Conservation (phyloP, 2,113 vertebrate genomes). For the Megaceryle torquata region DNA sequence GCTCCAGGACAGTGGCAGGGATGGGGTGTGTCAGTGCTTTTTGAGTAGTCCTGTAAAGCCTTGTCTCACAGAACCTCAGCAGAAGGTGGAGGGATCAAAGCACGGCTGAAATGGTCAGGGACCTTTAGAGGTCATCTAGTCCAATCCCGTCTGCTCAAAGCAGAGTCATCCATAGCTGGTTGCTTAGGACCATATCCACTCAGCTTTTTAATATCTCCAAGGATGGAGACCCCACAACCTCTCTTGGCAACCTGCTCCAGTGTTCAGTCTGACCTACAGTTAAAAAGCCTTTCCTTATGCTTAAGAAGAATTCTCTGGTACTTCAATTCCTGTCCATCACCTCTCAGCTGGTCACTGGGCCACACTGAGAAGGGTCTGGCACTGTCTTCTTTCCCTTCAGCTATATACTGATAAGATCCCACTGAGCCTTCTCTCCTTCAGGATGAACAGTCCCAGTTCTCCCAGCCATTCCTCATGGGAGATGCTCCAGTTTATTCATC, state of each 20-base stretch:
- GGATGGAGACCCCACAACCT: neutral
- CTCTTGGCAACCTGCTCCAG: neutral
- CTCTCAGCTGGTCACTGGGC: neutral
- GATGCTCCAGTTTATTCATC: neutral
- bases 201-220: neutral
- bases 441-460: neutral
- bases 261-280: neutral
- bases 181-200: neutral
- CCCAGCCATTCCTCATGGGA: neutral
- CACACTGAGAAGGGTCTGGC: neutral
- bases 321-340: neutral
- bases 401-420: neutral
- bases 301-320: neutral
- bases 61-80: neutral
- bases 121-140: neutral
- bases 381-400: neutral
- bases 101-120: neutral
- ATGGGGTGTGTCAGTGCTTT: neutral
- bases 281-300: neutral
- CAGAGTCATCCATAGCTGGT: neutral
- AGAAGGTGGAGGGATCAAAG: neutral
- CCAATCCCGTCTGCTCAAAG: neutral
- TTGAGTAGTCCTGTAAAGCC: neutral
- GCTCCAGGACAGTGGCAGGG: neutral
- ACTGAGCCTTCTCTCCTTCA: neutral